Evolutionary conservation across 2,888 invertebrate genomes (phyloP).

Genomic region (Zeuzera pyrina): DNA sequence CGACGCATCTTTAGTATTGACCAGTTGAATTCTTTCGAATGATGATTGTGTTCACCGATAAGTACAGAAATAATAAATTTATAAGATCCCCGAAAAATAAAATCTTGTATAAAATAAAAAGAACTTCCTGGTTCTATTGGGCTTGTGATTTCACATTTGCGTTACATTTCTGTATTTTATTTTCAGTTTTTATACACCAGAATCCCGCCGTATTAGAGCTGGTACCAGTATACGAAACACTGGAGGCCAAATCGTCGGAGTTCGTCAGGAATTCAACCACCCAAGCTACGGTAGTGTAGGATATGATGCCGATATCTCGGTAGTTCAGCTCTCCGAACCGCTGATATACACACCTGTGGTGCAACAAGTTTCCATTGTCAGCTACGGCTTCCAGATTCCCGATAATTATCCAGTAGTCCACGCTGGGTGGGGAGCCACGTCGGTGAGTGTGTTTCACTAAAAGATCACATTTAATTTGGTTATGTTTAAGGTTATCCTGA

Average conservation of each 20-base stretch:
- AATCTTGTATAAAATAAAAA: too few relatives aligned
- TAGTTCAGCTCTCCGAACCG: constrained; percentile 19
- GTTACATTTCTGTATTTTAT: not conserved
- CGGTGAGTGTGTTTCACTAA: constrained; percentile 27
- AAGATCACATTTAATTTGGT: too few relatives aligned
- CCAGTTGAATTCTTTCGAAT: too few relatives aligned
- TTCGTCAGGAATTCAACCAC: constrained; percentile 25
- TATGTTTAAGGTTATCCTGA: too few relatives aligned
- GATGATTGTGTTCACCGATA: too few relatives aligned
- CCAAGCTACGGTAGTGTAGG: constrained; percentile 23
- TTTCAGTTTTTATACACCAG: constrained; percentile 22
- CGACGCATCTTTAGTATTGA: too few relatives aligned
- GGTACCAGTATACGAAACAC: constrained; percentile 32
- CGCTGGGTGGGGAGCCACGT: constrained; percentile 37
- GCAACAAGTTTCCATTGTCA: constrained; percentile 21
- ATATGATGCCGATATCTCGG: constrained; percentile 32
- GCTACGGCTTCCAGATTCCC: constrained; percentile 16
- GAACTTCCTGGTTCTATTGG: too few relatives aligned
- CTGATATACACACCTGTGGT: constrained; percentile 23
- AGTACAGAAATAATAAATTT: too few relatives aligned
- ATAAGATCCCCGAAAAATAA: too few relatives aligned
- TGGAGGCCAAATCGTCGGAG: constrained; percentile 31
- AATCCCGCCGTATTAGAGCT: constrained; percentile 35
- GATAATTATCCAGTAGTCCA: constrained; percentile 26
- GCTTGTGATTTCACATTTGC: not conserved